Conservation (phyloP, 2,113 vertebrate genomes). For the Hemicordylus capensis region DNA sequence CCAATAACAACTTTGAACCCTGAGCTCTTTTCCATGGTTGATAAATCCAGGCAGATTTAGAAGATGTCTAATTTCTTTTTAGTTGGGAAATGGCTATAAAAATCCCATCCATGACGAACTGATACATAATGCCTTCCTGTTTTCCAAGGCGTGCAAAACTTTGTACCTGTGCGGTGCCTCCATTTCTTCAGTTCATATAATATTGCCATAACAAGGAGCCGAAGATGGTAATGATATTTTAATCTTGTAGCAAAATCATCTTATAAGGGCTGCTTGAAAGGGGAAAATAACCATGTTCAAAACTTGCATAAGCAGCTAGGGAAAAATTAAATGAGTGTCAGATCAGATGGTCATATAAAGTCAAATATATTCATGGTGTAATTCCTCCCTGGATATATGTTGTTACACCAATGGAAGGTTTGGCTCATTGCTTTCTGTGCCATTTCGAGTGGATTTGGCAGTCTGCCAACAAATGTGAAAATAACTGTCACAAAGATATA, state of each 20-base stretch:
- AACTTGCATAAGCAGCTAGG: neutral
- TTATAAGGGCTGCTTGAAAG: constrained; percentile 6
- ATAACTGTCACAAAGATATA: constrained; percentile 29
- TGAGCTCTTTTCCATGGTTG: neutral
- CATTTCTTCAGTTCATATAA: neutral
- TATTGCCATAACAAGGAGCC: neutral
- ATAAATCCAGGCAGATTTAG: constrained; percentile 8
- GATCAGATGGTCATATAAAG: neutral
- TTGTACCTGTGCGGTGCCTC: neutral
- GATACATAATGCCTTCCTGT: neutral
- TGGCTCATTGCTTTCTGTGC: neutral
- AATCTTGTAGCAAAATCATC: neutral
- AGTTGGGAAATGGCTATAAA: constrained; percentile 20
- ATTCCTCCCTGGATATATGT: neutral
- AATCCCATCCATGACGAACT: neutral
- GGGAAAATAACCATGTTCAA: neutral
- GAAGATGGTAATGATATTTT: neutral
- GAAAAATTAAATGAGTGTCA: neutral
- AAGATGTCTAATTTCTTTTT: constrained; percentile 2
- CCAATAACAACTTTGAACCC: neutral
- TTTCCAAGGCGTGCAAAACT: neutral
- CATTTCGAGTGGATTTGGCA: neutral
- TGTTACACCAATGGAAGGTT: neutral
- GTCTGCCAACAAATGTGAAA: constrained; percentile 14
- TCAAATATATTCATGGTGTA: neutral